Evolutionary conservation across 2,113 vertebrate species (phyloP).

Genomic region (Tachysurus fulvidraco): DNA sequence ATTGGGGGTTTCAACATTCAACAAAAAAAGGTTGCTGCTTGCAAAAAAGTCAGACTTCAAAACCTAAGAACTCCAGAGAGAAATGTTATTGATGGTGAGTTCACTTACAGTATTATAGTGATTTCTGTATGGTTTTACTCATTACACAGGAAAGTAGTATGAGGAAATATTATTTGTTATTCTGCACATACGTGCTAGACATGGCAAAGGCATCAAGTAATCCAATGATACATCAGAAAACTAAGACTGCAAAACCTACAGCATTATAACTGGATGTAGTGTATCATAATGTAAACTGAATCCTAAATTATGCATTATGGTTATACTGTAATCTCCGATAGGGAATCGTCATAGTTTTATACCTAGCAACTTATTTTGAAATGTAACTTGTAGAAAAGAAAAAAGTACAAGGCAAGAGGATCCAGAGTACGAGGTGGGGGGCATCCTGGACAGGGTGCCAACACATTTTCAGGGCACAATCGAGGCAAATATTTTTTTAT

Average conservation of each 20-base stretch:
- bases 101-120: not conserved
- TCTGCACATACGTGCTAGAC: not conserved
- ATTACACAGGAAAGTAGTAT: not conserved
- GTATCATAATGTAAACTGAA: no score
- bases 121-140: not conserved
- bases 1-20: not conserved
- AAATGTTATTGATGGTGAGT: not conserved
- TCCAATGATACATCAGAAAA: not conserved
- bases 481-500: no score
- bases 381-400: not conserved
- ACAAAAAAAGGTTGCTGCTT: not conserved
- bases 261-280: not conserved
- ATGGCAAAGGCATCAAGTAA: not conserved
- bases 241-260: conserved; percentile 3
- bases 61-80: not conserved
- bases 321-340: not conserved
- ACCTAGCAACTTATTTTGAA: not conserved
- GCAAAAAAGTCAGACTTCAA: not conserved
- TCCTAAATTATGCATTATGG: conserved; percentile 3
- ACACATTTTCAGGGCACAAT: no score
- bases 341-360: not conserved
- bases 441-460: no score
- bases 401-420: not conserved
- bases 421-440: no score
- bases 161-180: not conserved